These are phyloP conservation scores for Erethizon dorsatum DNA, from an alignment of 2,797 vertebrate genomes.

Conservation along the genomic window DNA sequence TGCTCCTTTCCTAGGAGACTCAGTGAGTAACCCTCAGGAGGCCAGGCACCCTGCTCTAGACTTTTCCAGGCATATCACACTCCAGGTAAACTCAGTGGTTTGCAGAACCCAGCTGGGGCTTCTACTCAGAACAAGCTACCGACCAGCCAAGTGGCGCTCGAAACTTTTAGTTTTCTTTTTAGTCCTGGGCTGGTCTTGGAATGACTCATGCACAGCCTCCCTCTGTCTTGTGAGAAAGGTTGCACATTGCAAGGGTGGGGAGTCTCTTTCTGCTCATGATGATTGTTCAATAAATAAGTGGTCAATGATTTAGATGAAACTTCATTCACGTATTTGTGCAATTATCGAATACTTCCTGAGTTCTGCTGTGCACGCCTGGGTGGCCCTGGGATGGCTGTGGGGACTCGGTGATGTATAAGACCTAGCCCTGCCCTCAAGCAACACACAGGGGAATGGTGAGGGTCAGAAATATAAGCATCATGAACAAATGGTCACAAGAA, in stretches of 20 bases:
- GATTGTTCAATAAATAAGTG: background rate
- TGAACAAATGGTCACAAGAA: background rate
- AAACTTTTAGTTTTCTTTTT: background rate
- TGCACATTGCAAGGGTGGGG: accelerated
- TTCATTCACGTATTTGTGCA: background rate
- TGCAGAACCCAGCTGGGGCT: background rate
- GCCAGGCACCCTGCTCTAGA: background rate
- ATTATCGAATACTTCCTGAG: background rate
- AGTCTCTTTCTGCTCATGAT: background rate
- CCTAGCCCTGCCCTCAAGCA: background rate
- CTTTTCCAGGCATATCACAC: background rate
- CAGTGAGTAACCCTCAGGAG: background rate
- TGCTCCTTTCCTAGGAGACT: background rate
- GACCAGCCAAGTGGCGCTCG: accelerated
- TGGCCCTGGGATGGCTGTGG: background rate
- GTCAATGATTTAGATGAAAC: background rate
- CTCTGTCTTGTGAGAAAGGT: background rate
- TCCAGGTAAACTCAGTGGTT: background rate
- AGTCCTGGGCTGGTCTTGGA: background rate
- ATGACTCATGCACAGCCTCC: background rate
- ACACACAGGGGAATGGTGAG: background rate
- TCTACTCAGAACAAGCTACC: background rate
- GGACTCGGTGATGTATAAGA: background rate
- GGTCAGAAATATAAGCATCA: background rate
- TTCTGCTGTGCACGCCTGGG: background rate